These are phyloP conservation scores for Sialia sialis DNA, from an alignment of 2,113 vertebrate genomes.

Conservation along the genomic window DNA sequence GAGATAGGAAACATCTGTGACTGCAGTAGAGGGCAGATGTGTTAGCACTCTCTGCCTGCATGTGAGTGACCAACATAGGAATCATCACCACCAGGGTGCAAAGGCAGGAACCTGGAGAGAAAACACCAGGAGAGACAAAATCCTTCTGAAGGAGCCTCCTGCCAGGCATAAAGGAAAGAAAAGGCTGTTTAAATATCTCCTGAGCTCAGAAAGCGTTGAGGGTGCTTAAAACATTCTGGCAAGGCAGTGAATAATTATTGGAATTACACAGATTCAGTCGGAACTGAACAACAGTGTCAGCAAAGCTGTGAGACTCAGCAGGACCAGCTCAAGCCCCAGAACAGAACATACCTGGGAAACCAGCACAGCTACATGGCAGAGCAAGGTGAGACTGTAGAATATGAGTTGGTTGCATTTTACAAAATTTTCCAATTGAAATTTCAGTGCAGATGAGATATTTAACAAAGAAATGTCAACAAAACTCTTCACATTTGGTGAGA, in stretches of 20 bases:
- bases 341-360: neutral
- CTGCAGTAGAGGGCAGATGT: neutral
- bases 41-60: neutral
- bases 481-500: neutral
- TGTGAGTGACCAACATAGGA: neutral
- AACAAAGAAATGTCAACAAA: neutral
- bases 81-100: neutral
- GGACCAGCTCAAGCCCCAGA: neutral
- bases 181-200: neutral
- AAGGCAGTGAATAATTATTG: neutral
- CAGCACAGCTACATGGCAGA: neutral
- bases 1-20: neutral
- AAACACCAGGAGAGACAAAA: neutral
- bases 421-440: neutral
- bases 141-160: neutral
- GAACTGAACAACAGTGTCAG: neutral
- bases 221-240: neutral
- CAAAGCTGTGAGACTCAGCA: neutral
- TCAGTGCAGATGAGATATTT: neutral
- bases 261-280: neutral
- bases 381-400: neutral
- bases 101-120: neutral
- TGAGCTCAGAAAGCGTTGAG: neutral
- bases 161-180: neutral
- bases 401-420: neutral